These are phyloP conservation scores for Lacerta bilineata DNA, from an alignment of 2,797 vertebrate genomes.

Conservation along the genomic window DNA sequence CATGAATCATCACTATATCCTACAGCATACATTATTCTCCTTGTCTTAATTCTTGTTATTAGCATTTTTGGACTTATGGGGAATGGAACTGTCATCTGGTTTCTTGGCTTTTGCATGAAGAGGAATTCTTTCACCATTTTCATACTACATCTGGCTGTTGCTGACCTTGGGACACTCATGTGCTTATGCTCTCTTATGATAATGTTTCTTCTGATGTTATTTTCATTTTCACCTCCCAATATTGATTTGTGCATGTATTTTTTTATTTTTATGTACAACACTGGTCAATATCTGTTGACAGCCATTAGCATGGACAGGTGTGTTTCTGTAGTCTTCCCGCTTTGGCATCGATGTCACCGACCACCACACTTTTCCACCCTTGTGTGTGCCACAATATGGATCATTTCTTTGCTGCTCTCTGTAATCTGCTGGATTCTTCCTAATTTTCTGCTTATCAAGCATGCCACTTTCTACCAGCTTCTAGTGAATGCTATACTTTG, in stretches of 20 bases:
- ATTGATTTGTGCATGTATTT: no score
- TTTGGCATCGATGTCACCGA: background rate
- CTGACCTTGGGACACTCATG: background rate
- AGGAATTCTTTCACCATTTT: background rate
- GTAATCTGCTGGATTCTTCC: fast-evolving
- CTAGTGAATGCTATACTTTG: background rate
- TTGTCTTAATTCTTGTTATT: no score
- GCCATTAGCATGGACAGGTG: constrained; percentile 2
- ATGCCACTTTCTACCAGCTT: no score
- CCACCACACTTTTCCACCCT: background rate
- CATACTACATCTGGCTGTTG: background rate
- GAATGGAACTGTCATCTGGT: background rate
- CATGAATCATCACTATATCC: no score
- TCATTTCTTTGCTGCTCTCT: background rate
- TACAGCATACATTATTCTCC: no score
- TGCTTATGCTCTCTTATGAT: fast-evolving
- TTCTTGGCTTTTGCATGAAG: background rate
- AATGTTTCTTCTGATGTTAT: fast-evolving
- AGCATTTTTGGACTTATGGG: background rate
- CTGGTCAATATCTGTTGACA: background rate
- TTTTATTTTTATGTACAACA: background rate
- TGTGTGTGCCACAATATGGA: background rate
- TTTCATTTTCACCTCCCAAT: no score
- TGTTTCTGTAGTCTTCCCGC: background rate
- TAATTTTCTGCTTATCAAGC: no score